Conservation (phyloP, 2,888 invertebrate species). For the Ornithoptera alexandrae region DNA sequence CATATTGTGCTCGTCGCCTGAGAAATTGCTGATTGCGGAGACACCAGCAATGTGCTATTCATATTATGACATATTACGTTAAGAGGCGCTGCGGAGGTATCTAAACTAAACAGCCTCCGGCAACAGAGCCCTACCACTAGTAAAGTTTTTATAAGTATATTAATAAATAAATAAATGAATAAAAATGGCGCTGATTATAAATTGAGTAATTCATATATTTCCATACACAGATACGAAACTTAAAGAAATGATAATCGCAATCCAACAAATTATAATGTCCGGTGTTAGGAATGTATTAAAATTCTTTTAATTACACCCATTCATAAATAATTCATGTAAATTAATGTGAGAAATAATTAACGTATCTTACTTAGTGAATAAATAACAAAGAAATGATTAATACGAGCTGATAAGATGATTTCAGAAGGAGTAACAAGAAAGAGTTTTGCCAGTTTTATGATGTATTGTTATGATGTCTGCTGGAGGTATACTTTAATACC, state of each 20-base stretch:
- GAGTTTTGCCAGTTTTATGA: constrained; percentile 15
- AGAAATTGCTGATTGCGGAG: too few species aligned
- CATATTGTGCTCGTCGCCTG: too few species aligned
- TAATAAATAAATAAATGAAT: too few species aligned
- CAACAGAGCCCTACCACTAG: too few species aligned
- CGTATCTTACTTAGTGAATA: constrained; percentile 26
- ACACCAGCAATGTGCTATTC: too few species aligned
- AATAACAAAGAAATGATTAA: constrained; percentile 34
- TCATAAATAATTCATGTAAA: constrained; percentile 29
- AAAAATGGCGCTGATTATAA: background rate
- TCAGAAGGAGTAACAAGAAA: constrained; percentile 4
- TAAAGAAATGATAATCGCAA: background rate
- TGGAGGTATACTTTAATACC: background rate
- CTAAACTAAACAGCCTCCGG: too few species aligned
- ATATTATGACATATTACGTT: too few species aligned
- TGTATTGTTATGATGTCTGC: constrained; percentile 16
- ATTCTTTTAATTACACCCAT: constrained; percentile 13
- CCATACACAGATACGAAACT: constrained; percentile 36
- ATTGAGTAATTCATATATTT: background rate
- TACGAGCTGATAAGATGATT: constrained; percentile 12
- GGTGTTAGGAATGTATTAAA: constrained; percentile 15
- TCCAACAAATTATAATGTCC: constrained; percentile 11
- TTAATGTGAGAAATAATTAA: constrained; percentile 35
- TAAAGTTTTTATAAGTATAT: too few species aligned
- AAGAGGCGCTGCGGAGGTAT: too few species aligned